Percentiles rank a stretch among this genome's conserved stretches.
phyloP scores from a whole-genome alignment of 2,113 vertebrate genomes.

The Phyllostomus hastatus region DNA sequence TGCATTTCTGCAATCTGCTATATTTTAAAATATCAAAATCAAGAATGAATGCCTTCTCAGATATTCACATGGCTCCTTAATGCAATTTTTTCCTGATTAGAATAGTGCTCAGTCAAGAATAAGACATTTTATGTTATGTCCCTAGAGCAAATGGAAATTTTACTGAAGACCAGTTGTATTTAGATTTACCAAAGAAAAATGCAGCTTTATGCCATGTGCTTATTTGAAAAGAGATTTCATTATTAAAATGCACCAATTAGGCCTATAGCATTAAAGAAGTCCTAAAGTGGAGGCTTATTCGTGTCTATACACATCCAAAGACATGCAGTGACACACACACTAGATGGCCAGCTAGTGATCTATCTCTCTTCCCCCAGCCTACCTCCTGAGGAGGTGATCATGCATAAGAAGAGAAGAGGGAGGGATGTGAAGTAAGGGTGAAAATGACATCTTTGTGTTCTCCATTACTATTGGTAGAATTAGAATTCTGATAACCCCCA shows the following conservation, averaged over 20 bases:
- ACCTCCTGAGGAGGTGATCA: not conserved
- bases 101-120: conserved; percentile 42
- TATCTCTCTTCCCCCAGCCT: not conserved
- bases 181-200: conserved; percentile 55
- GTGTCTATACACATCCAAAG: not conserved
- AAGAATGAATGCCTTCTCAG: conserved; percentile 71
- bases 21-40: conserved; percentile 79
- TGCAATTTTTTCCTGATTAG: conserved; percentile 69
- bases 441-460: not conserved
- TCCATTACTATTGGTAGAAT: not conserved
- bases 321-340: not conserved
- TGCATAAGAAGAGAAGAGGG: not conserved
- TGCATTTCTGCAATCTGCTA: conserved; percentile 76
- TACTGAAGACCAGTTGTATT: conserved; percentile 39
- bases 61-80: conserved; percentile 53
- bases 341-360: not conserved
- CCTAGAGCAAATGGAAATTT: conserved; percentile 58
- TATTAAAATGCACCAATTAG: conserved; percentile 57
- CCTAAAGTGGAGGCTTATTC: not conserved
- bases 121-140: conserved; percentile 51
- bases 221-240: conserved; percentile 48
- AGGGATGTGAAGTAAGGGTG: not conserved
- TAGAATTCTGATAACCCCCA: not conserved
- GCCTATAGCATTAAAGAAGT: conserved; percentile 1
- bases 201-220: conserved; percentile 23